Percentiles rank a stretch among this genome's conserved stretches.
These are phyloP conservation scores for Pogonomyrmex californicus DNA, from an alignment of 1,140 invertebrate species.

Conservation along the genomic window DNA sequence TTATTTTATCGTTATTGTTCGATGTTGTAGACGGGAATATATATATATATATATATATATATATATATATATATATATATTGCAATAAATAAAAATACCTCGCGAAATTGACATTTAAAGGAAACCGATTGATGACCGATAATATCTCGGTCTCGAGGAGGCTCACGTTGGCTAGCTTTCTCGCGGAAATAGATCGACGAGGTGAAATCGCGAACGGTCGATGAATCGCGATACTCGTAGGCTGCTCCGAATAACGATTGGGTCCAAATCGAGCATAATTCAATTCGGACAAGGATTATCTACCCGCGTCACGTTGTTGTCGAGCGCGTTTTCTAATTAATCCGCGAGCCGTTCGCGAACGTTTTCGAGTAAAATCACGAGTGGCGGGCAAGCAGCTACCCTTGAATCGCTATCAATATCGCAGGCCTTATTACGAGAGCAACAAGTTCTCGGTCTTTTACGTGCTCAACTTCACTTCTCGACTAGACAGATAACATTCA, in stretches of 20 bases:
- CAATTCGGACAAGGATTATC: neutral
- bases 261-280: neutral
- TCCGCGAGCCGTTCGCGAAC: neutral
- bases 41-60: too few species aligned
- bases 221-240: constrained; percentile 25
- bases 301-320: neutral
- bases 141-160: constrained; percentile 29
- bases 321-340: constrained; percentile 16
- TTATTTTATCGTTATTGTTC: neutral
- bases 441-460: constrained; percentile 60
- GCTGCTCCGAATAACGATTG: constrained; percentile 39
- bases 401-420: constrained; percentile 25
- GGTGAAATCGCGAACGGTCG: constrained; percentile 57
- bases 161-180: constrained; percentile 55
- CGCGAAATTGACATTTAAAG: neutral
- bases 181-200: constrained; percentile 53
- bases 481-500: constrained; percentile 68
- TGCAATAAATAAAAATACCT: neutral
- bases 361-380: constrained; percentile 3
- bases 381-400: too few species aligned
- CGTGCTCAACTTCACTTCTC: constrained; percentile 41
- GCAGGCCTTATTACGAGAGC: constrained; percentile 39
- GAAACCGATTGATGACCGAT: constrained; percentile 7
- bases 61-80: neutral
- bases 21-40: neutral